A percentile compares a stretch with the other conserved stretches of the same genome.
Conservation (phyloP, 2,797 vertebrate genomes). For the Galaxias olidus region DNA sequence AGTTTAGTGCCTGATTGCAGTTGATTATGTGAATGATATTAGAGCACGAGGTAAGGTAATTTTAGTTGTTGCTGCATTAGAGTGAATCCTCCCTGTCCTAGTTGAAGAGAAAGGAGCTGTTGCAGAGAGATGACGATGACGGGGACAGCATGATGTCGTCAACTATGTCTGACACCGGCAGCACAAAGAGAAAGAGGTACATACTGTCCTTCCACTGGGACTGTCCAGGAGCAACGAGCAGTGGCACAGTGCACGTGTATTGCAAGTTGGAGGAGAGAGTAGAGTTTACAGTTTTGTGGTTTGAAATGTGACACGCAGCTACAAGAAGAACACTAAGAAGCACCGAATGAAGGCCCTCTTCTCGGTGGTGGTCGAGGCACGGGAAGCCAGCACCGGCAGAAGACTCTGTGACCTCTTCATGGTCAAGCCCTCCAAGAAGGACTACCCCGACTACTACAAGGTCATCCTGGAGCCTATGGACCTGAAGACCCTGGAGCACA, state of each 20-base stretch:
- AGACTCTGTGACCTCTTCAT: conserved; percentile 95
- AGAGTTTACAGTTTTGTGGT: neutral
- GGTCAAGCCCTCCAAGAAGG: conserved; percentile 98
- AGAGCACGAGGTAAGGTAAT: no score
- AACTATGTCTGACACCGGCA: conserved; percentile 90
- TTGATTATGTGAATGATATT: no score
- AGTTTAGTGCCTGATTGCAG: no score
- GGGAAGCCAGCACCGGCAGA: conserved; percentile 85
- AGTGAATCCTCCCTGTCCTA: conserved; percentile 54
- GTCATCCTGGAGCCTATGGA: conserved; percentile 98
- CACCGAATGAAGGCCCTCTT: conserved; percentile 94
- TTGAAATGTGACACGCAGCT: conserved; percentile 54
- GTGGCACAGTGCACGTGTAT: neutral
- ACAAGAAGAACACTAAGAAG: conserved; percentile 96
- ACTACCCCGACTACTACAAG: conserved; percentile 99
- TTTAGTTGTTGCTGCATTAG: no score
- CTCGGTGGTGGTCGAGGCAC: conserved; percentile 86
- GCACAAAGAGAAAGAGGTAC: conserved; percentile 95
- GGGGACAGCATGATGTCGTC: conserved; percentile 98
- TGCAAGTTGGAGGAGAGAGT: neutral
- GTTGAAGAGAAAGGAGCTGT: conserved; percentile 94
- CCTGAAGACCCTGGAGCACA: conserved; percentile 93
- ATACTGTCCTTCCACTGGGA: neutral
- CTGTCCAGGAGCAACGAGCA: no score
- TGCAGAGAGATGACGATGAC: conserved; percentile 92